These are phyloP conservation scores for Dendrocopos noguchii DNA, from an alignment of 2,113 vertebrate genomes.

Conservation along the genomic window DNA sequence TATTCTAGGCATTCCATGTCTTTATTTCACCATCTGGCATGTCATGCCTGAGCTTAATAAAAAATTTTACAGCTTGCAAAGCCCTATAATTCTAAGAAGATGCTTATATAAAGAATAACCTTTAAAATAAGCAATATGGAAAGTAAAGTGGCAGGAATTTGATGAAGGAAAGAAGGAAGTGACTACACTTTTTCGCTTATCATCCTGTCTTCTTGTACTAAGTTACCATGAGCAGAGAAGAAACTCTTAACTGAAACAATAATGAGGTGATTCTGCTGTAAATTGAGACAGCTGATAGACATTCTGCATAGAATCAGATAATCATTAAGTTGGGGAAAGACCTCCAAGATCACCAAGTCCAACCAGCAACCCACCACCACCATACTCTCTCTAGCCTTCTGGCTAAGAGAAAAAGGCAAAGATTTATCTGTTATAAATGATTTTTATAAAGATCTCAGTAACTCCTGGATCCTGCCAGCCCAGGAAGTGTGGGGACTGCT, in stretches of 20 bases:
- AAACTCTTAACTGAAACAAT: neutral
- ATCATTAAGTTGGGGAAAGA: no score
- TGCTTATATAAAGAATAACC: slow-evolving; percentile 44
- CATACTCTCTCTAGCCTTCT: neutral
- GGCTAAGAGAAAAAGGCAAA: neutral
- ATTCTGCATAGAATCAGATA: neutral
- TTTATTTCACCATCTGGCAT: slow-evolving; percentile 57
- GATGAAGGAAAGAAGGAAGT: neutral
- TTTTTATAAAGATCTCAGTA: neutral
- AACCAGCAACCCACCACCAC: no score
- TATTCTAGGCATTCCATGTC: slow-evolving; percentile 29
- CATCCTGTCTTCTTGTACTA: neutral
- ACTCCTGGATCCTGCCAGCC: neutral
- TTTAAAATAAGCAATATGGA: slow-evolving; percentile 34
- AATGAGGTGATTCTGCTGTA: neutral
- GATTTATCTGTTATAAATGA: accelerated
- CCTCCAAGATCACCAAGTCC: no score
- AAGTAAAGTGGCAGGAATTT: neutral
- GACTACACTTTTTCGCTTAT: neutral
- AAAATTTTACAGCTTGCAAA: slow-evolving; percentile 30
- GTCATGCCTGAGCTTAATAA: slow-evolving; percentile 16
- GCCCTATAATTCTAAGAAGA: neutral
- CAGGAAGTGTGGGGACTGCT: neutral
- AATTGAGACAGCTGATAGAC: neutral
- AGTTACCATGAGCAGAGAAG: neutral